Evolutionary conservation across 2,888 invertebrate species (phyloP).

Genomic region (Pseudococcus viburni): DNA sequence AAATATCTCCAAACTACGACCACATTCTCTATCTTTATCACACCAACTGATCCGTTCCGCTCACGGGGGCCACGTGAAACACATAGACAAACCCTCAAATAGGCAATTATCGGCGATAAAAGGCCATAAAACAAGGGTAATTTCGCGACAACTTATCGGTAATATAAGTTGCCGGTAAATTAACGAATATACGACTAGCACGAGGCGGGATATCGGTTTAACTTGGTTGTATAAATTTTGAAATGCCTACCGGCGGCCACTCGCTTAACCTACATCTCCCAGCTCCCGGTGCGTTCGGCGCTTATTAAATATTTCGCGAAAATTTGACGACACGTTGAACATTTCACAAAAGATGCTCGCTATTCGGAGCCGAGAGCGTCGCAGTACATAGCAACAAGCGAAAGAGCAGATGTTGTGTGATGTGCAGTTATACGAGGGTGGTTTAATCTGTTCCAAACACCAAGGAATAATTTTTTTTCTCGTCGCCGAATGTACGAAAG

Average conservation of each 20-base stretch:
- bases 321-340: constrained; percentile 35
- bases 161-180: background rate
- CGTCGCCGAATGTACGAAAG: background rate
- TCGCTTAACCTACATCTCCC: background rate
- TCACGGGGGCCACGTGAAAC: background rate
- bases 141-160: constrained; percentile 13
- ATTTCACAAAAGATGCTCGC: constrained; percentile 19
- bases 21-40: background rate
- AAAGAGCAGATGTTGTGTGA: constrained; percentile 8
- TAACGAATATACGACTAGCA: background rate
- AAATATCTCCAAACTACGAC: too few relatives aligned
- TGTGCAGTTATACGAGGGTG: constrained; percentile 20
- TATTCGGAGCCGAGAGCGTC: background rate
- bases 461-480: background rate
- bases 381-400: constrained; percentile 1
- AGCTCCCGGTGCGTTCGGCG: background rate
- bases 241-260: background rate
- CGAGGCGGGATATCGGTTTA: background rate
- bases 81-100: background rate
- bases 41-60: background rate
- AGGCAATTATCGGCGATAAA: constrained; percentile 21
- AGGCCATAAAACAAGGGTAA: constrained; percentile 13
- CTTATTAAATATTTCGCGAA: constrained; percentile 41
- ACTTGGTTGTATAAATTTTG: background rate
- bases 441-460: constrained; percentile 30